Evolutionary conservation across 1,140 invertebrate genomes (phyloP), one percentile per base, ranked within the genome.

Genomic region (Araneus ventricosus): DNA sequence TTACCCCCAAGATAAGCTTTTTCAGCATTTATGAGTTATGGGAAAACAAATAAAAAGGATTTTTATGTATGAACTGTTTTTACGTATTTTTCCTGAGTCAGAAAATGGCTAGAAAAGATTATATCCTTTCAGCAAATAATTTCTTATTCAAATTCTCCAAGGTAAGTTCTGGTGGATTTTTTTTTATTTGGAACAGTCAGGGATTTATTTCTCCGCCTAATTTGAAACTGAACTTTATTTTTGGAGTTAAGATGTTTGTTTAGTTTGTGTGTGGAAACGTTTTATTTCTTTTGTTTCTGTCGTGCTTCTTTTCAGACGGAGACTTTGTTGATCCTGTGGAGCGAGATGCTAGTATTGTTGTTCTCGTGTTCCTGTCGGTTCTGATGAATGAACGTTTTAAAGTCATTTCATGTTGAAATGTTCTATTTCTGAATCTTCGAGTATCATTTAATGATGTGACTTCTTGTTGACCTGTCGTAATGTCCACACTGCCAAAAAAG

Each of bases 161-260:
- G 79, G 59, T 91, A 34, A 27, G 79, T 27, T 59, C 37, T 84
- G 79, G 70, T 92, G 20, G 90, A 92, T 92, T 52, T 70, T 70
- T 86, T 30, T 0, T 10, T 10, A 52, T n/a, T n/a, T 52, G 10
- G 34, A 37, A 85, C 41, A 41, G 34, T 27, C 80, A 34, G 75
- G 70, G 34, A 75, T 75, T 75, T 75, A 8, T 92, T 45, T 39
- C 63, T 30, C 8, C 14, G 0, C 63, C 27, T 27, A 14, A 27
- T 8, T 79, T 90, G 24, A 79, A 85, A 86, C 61, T 63, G 70
- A 86, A 70, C 57, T 86, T 86, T 92, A 92, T 57, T 41, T 75
- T 52, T 52, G 4, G n/a, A 41, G n/a, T 92, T 91, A 39, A 59
- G 20, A n/a, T 45, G 79, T 84, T 85, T 91, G 34, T 79, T 70